phyloP scores from a whole-genome alignment of 1,140 invertebrate species.

The Drosophila lacteicornis region DNA sequence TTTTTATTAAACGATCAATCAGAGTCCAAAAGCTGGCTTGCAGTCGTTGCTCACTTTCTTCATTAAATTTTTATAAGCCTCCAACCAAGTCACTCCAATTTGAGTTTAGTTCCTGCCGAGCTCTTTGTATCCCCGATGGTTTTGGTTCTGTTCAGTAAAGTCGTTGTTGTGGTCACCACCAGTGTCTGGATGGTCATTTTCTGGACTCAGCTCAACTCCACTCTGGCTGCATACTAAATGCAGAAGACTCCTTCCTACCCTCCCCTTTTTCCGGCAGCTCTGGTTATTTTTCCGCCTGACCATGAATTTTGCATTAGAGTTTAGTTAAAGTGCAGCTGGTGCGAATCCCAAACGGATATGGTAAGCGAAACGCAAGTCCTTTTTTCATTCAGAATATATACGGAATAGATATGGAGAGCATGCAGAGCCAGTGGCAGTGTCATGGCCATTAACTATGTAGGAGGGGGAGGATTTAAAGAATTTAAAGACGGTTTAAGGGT shows the following conservation, averaged over 20 bases:
- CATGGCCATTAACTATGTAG: conserved; percentile 54
- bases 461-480: conserved; percentile 23
- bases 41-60: conserved; percentile 41
- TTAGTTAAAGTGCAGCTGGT: conserved; percentile 82
- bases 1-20: conserved; percentile 38
- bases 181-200: conserved; percentile 65
- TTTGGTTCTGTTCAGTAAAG: conserved; percentile 21
- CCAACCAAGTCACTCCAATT: conserved; percentile 37
- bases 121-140: conserved; percentile 10
- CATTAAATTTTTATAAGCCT: conserved; percentile 49
- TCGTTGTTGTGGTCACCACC: conserved; percentile 62
- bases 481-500: conserved; percentile 39
- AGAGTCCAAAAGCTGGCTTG: conserved; percentile 17
- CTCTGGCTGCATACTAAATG: conserved; percentile 67
- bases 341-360: conserved; percentile 53
- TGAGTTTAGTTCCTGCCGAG: conserved; percentile 23
- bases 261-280: conserved; percentile 5
- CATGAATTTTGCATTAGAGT: conserved; percentile 82
- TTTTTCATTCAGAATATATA: conserved; percentile 38
- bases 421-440: conserved; percentile 22
- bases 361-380: conserved; percentile 20
- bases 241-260: conserved; percentile 48
- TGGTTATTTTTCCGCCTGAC: conserved; percentile 54
- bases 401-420: conserved; percentile 32
- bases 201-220: conserved; percentile 30